phyloP scores from a whole-genome alignment of 1,140 invertebrate genomes.

The Leptinotarsa texana region DNA sequence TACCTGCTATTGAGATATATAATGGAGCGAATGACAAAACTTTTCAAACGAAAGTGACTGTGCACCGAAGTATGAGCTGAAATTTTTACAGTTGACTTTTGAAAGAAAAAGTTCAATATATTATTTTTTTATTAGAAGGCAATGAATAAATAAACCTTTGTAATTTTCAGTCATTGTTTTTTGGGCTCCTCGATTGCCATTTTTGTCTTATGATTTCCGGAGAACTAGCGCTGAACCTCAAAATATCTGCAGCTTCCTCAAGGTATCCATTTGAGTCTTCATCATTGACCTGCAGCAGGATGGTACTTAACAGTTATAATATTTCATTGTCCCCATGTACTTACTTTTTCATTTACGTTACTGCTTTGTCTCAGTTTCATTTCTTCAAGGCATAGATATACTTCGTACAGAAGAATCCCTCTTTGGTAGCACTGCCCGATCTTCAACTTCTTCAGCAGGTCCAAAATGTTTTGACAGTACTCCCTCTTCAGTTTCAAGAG shows the following conservation, averaged over 20 bases:
- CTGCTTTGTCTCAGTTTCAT: constrained; percentile 24
- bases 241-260: constrained; percentile 21
- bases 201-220: constrained; percentile 22
- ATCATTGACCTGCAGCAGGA: constrained; percentile 5
- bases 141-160: neutral
- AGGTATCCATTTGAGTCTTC: neutral
- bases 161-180: neutral
- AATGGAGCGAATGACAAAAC: constrained; percentile 40
- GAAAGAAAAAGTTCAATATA: neutral
- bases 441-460: constrained; percentile 53
- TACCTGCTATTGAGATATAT: constrained; percentile 42
- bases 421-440: constrained; percentile 57
- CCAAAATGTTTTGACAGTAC: constrained; percentile 55
- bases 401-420: constrained; percentile 49
- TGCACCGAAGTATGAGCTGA: constrained; percentile 55
- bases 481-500: constrained; percentile 46
- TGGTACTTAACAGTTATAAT: neutral
- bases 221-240: constrained; percentile 9
- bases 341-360: neutral
- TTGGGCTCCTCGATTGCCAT: neutral
- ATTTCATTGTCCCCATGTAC: neutral
- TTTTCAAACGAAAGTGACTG: constrained; percentile 55
- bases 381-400: constrained; percentile 41
- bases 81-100: neutral
- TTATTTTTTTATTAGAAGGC: neutral